These are phyloP conservation scores for Australoheros facetus DNA, from an alignment of 2,797 vertebrate genomes.

Conservation along the genomic window DNA sequence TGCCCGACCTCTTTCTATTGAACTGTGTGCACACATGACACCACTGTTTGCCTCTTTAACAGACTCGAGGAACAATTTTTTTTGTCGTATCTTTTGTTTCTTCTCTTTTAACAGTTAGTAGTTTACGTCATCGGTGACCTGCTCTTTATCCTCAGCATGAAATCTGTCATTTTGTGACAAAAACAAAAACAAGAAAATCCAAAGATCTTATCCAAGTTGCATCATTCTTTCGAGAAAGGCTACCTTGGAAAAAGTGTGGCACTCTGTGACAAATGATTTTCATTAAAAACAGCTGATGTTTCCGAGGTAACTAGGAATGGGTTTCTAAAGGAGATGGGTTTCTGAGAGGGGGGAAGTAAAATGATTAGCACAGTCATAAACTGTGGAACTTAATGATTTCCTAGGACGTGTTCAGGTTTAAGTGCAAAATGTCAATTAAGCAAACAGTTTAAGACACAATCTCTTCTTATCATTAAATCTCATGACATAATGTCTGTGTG, in stretches of 20 bases:
- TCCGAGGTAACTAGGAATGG: background rate
- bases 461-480: conserved; percentile 19
- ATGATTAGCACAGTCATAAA: background rate
- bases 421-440: background rate
- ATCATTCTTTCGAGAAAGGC: background rate
- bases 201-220: background rate
- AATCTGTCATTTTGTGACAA: background rate
- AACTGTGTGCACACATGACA: conserved; percentile 14
- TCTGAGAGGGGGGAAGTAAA: background rate
- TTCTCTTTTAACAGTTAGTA: background rate
- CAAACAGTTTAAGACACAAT: background rate
- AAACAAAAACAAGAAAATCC: background rate
- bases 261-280: background rate
- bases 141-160: background rate
- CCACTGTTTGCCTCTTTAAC: background rate
- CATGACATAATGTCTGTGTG: conserved; percentile 2
- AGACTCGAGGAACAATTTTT: background rate
- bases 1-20: conserved; percentile 38
- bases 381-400: background rate
- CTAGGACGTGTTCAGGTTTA: background rate
- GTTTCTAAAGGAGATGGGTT: background rate
- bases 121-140: background rate
- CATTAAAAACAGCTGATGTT: background rate
- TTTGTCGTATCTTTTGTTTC: background rate
- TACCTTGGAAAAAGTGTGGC: background rate